phyloP scores from a whole-genome alignment of 2,888 invertebrate genomes.

The Cheiracanthium punctorium region DNA sequence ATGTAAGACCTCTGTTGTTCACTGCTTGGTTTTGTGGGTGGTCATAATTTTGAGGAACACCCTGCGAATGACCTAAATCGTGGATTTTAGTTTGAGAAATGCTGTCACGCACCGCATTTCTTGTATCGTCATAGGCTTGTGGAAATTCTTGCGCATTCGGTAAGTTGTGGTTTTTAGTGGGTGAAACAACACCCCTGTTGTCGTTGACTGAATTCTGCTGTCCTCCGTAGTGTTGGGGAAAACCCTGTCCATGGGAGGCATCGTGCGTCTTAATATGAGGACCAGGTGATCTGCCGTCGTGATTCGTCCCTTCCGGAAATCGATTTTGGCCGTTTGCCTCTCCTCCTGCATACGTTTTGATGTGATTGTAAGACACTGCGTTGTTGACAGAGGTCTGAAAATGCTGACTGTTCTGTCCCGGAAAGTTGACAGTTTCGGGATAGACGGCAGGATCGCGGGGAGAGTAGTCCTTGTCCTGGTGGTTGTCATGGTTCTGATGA shows the following conservation, averaged over 20 bases:
- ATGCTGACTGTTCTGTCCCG: constrained; percentile 10
- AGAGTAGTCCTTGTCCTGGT: constrained; percentile 19
- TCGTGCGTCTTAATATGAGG: background rate
- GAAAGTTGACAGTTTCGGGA: constrained; percentile 22
- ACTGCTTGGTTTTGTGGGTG: constrained; percentile 7
- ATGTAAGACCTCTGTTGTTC: background rate
- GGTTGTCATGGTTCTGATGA: constrained; percentile 18
- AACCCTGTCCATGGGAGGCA: background rate
- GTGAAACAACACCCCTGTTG: background rate
- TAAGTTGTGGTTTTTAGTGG: background rate
- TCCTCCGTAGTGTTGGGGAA: no score
- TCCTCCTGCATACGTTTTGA: background rate
- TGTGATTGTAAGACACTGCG: background rate
- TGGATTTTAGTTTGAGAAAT: background rate
- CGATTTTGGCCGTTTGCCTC: background rate
- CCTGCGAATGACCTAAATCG: background rate
- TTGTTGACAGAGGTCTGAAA: background rate
- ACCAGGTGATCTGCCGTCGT: no score
- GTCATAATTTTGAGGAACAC: background rate
- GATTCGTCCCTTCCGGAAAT: background rate
- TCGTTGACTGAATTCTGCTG: background rate
- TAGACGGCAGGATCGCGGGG: constrained; percentile 30
- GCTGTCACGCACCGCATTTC: background rate
- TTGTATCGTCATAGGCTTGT: background rate
- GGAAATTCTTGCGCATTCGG: background rate